Evolutionary conservation across 92 coral and sea anemone species (phyloP).

Genomic region (Phymanthus crucifer): DNA sequence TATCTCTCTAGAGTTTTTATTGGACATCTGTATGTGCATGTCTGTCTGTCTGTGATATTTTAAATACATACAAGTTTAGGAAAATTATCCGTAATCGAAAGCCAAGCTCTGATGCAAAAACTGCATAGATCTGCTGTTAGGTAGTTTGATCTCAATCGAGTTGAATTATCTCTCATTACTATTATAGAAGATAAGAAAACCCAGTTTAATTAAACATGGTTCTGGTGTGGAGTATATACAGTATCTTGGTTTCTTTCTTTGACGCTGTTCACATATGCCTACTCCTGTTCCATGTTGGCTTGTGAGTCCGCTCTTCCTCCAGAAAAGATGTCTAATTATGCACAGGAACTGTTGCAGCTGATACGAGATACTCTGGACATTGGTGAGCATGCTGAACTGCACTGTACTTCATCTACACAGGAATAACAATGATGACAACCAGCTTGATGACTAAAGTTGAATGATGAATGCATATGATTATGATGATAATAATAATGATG

Average conservation of each 20-base stretch:
- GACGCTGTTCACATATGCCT: conserved; percentile 59
- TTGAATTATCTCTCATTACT: too few species aligned
- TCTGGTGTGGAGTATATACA: too few species aligned
- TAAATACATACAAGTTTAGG: background rate
- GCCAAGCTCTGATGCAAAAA: too few species aligned
- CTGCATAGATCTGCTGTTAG: too few species aligned
- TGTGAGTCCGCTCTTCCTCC: conserved; percentile 73
- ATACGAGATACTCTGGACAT: conserved; percentile 86
- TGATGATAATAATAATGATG: background rate
- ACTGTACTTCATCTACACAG: background rate
- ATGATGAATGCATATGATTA: background rate
- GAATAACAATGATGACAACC: background rate
- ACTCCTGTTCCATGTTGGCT: conserved; percentile 84
- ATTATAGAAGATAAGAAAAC: too few species aligned
- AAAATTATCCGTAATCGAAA: too few species aligned
- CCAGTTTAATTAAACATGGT: too few species aligned
- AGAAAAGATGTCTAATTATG: conserved; percentile 69
- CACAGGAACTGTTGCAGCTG: conserved; percentile 83
- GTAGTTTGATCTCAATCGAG: too few species aligned
- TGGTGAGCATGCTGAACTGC: conserved; percentile 51
- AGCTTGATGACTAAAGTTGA: conserved; percentile 11
- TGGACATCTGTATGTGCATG: too few species aligned
- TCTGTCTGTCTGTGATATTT: background rate
- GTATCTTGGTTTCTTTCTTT: background rate
- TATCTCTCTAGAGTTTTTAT: too few species aligned